Conservation (phyloP, 2,113 vertebrate species). For the Ranitomeya variabilis region DNA sequence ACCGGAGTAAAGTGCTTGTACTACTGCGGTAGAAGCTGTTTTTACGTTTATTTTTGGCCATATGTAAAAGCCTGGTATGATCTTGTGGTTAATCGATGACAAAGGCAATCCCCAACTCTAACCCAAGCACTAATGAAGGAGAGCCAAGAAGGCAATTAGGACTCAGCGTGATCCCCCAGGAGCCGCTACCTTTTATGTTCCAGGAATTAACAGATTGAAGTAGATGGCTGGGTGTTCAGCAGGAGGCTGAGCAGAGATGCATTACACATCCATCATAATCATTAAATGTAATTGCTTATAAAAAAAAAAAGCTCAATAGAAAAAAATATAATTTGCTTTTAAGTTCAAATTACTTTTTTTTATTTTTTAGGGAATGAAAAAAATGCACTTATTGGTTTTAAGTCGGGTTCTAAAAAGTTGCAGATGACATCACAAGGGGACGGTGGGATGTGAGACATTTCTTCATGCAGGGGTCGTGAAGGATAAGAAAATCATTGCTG, state of each 20-base stretch:
- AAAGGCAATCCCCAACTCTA: neutral
- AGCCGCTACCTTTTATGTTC: conserved; percentile 18
- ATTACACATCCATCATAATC: neutral
- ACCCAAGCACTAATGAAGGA: neutral
- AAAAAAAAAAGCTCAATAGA: neutral
- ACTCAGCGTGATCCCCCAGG: conserved; percentile 1
- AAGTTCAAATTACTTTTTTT: neutral
- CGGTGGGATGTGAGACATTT: neutral
- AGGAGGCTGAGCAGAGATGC: neutral
- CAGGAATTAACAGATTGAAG: conserved; percentile 29
- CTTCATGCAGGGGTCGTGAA: neutral
- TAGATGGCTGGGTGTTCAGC: conserved; percentile 1
- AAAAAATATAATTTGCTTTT: neutral
- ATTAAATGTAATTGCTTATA: conserved; percentile 26
- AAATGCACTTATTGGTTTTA: neutral
- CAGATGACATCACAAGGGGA: neutral
- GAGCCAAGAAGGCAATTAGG: conserved; percentile 50
- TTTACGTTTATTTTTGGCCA: neutral
- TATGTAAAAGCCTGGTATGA: conserved; percentile 1
- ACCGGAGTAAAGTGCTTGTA: neutral
- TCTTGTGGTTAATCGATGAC: neutral
- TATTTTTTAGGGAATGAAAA: neutral
- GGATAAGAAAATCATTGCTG: neutral
- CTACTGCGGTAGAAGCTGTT: neutral
- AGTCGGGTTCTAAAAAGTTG: neutral